Base-by-base conservation (phyloP, 2,888 invertebrate species). In the Diplolepis rosae region DNA sequence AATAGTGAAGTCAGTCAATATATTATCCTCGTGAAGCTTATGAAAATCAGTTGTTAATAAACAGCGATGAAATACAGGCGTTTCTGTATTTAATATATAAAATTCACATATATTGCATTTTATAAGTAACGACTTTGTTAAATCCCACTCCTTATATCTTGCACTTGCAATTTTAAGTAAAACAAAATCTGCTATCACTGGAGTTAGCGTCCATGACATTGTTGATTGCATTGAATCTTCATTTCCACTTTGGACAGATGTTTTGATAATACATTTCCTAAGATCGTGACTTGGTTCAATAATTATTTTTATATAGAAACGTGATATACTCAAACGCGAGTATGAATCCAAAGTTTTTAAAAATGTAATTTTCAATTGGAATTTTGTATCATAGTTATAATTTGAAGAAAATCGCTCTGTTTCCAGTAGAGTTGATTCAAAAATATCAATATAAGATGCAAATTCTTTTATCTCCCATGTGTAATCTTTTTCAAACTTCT, bases 391-490 rank as follows among this genome's bases (percentile, higher is more conserved):
- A 22, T 61, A 35, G 24, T 61, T 35, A 7, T 24, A 61, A 24
- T 61, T 61, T 5, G 61, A 61, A 4, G 24, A 9, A 24, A 61
- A 61, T 39, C 24, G n/a, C 24, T 61, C 35, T 13, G 61, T 39
- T 35, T 61, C 24, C 0, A 24, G 24, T 22, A 18, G n/a, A 24
- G 13, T 24, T 4, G 4, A 3, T n/a, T 35, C 13, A 24, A 61
- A 61, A 24, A 61, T 61, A 1, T 27, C 24, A 5, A 24, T 22
- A 7, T 61, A n/a, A n/a, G 39, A 61, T 7, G 39, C 6, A 39
- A 61, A 61, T 27, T 61, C 61, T 13, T 39, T 39, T 39, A 61
- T 61, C 24, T 61, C 61, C 61, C 61, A 61, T 4, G 39, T 61
- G n/a, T 39, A 61, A 27, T 15, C 3, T 39, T 24, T 4, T 39